Evolutionary conservation across 2,888 invertebrate species (phyloP), one percentile per base, ranked within the genome.

Genomic region (Ctena decussata): DNA sequence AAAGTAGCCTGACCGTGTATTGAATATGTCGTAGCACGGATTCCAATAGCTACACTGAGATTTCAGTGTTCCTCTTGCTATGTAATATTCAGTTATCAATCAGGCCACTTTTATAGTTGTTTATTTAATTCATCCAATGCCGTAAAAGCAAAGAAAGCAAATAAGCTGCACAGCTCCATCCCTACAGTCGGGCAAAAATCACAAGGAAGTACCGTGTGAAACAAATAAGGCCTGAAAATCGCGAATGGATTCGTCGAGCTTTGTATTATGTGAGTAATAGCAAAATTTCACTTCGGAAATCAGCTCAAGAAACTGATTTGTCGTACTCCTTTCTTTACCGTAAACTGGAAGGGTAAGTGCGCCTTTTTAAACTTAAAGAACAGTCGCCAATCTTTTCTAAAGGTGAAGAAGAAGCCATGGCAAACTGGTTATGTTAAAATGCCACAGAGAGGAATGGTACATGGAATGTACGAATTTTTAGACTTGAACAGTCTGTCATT

Each of bases 401-500:
- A 73, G 72, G 65, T 49, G 80, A 84, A 27, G 74, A 84, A 21
- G 74, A 80, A 41, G 32, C 65, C 21, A 84, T 74, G 77, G 77
- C 80, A 12, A 35, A 21, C 11, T 85, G 85, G 85, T 41, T 81
- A 35, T 37, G 27, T 39, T 84, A n/a, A 87, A 70, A 84, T 82
- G 84, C 65, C 84, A 5, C 44, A 82, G 70, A 27, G 84, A 15
- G 82, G 84, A 1, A 69, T 85, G 65, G 85, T 80, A 0, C 30
- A 83, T 0, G 75, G 53, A 53, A 65, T 72, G 73, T 73, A 37
- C 71, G 83, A 85, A 41, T 80, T 85, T 79, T 35, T 83, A 18
- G 82, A 88, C 57, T 80, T 69, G 83, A 85, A 3, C 77, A 85
- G 57, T 37, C 32, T 41, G 37, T 87, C 53, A 78, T 82, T 0